Evolutionary conservation across 2,888 invertebrate species (phyloP).

Genomic region (Ochropacha duplaris): DNA sequence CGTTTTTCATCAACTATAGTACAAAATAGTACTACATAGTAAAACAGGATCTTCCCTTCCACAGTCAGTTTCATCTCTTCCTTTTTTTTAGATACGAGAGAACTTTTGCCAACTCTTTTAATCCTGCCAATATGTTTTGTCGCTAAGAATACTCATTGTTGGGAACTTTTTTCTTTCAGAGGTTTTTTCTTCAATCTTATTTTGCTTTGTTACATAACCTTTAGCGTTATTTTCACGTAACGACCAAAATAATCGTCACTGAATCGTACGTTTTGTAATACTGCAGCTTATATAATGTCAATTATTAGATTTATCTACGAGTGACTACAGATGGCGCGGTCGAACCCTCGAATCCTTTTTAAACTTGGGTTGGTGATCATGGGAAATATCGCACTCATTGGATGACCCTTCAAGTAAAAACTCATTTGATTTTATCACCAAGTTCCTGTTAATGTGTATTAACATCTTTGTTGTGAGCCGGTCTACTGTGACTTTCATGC

Average conservation of each 20-base stretch:
- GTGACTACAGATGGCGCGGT: too few species aligned
- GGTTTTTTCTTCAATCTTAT: slow-evolving; percentile 73
- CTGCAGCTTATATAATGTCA: too few species aligned
- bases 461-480: too few species aligned
- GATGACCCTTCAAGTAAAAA: too few species aligned
- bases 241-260: neutral
- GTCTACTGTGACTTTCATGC: too few species aligned
- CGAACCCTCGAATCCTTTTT: too few species aligned
- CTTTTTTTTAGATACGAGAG: slow-evolving; percentile 35
- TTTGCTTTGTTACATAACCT: slow-evolving; percentile 60
- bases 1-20: too few species aligned
- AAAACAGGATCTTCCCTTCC: slow-evolving; percentile 18
- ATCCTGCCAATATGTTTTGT: slow-evolving; percentile 78
- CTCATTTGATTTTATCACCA: too few species aligned
- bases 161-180: slow-evolving; percentile 61
- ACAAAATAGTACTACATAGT: slow-evolving; percentile 13
- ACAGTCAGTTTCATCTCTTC: slow-evolving; percentile 29
- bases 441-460: too few species aligned
- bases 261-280: neutral
- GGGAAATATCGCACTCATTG: too few species aligned
- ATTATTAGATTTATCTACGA: too few species aligned
- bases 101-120: slow-evolving; percentile 57
- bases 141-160: slow-evolving; percentile 69
- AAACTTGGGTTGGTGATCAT: too few species aligned
- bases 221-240: slow-evolving; percentile 14